phyloP scores from a whole-genome alignment of 2,113 vertebrate genomes.

The Psammodynastes pulverulentus region DNA sequence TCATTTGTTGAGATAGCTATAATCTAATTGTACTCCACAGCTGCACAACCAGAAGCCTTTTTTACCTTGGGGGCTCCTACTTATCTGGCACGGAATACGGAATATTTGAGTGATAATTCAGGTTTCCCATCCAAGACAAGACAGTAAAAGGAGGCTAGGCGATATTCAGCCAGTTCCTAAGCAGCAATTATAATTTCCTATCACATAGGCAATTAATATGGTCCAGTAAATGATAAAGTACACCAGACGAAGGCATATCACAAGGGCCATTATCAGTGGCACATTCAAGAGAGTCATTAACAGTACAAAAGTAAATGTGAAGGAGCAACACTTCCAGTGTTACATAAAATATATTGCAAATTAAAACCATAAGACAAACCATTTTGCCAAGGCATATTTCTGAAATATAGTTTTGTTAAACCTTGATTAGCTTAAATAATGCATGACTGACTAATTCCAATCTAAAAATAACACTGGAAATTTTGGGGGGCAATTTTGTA shows the following conservation, averaged over 20 bases:
- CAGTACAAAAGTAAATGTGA: neutral
- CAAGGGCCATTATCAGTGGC: neutral
- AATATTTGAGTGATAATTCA: conserved; percentile 58
- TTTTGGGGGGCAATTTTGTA: neutral
- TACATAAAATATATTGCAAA: fast-evolving
- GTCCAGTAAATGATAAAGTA: conserved; percentile 20
- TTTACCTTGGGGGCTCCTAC: conserved; percentile 62
- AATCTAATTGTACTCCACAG: conserved; percentile 69
- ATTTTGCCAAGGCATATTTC: neutral
- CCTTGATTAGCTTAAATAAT: fast-evolving
- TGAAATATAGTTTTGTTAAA: neutral
- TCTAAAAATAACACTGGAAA: neutral
- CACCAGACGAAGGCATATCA: neutral
- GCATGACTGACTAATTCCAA: neutral
- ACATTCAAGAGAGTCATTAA: neutral
- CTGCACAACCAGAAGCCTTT: conserved; percentile 67
- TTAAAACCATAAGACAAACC: fast-evolving
- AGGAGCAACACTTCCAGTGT: neutral
- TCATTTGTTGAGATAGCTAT: conserved; percentile 69
- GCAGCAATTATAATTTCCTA: conserved; percentile 38
- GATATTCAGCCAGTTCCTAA: conserved; percentile 31
- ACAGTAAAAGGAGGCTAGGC: conserved; percentile 41
- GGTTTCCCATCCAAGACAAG: conserved; percentile 60
- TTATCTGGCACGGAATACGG: conserved; percentile 53
- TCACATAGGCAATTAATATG: conserved; percentile 9